Base-by-base conservation (phyloP, 2,888 invertebrate genomes). In the Hylaea fasciaria region DNA sequence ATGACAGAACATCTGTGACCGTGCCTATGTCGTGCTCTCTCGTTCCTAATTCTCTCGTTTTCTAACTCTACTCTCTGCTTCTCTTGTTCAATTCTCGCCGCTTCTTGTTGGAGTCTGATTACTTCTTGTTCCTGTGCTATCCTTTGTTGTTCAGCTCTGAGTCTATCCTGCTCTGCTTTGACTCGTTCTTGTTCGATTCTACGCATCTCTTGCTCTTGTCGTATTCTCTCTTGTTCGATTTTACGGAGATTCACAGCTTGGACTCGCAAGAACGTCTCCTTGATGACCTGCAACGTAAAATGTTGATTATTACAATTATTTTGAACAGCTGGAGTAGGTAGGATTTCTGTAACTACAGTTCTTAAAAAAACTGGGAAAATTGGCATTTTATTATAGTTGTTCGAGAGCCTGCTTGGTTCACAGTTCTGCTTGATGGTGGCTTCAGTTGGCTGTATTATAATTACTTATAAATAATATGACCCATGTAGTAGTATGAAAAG, bases 281-380 rank as follows among this genome's bases (percentile, higher is more conserved):
- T 54, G 13, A 54, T 50, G 0, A 50, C 35, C 59, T 60, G 50
- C 10, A 53, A n/a, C n/a, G n/a, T n/a, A n/a, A n/a, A n/a, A n/a
- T n/a, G n/a, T n/a, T n/a, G n/a, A n/a, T n/a, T 32, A 9, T 7
- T 9, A 32, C 3, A 32, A 32, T 9, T 7, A 32, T 9, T 7
- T 32, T 7, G 9, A 10, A 4, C 9, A 32, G 1, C 9, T 32
- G 9, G 10, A 32, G 7, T 32, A 32, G 32, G 7, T 32, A 32
- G 28, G 28, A 5, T 28, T 3, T 5, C 28, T 28, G 28, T 28
- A 7, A n/a, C n/a, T n/a, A n/a, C n/a, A n/a, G n/a, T n/a, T n/a
- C n/a, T n/a, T n/a, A n/a, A n/a, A n/a, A n/a, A n/a, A n/a, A n/a
- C n/a, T n/a, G n/a, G n/a, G n/a, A n/a, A n/a, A n/a, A n/a, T n/a